These are phyloP conservation scores for Melolontha melolontha DNA, from an alignment of 2,888 invertebrate species.

Conservation along the genomic window DNA sequence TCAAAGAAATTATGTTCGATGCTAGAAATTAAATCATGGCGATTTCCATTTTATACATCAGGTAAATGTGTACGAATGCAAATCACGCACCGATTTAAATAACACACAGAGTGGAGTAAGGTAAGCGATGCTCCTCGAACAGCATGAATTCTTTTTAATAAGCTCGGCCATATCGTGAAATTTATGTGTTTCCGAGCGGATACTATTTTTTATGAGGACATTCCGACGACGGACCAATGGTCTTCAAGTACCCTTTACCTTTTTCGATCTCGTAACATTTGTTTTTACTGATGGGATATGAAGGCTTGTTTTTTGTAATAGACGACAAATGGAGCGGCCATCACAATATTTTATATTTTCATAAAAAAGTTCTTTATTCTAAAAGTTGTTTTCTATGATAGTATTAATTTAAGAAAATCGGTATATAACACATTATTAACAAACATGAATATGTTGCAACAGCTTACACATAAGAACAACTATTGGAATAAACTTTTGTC, in stretches of 20 bases:
- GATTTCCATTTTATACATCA: constrained; percentile 35
- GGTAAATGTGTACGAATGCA: constrained; percentile 33
- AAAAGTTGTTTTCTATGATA: not conserved
- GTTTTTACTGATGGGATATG: constrained; percentile 16
- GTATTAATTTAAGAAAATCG: too few relatives aligned
- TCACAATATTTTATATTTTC: constrained; percentile 8
- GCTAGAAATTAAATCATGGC: constrained; percentile 28
- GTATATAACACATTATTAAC: too few relatives aligned
- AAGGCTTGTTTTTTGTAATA: constrained; percentile 5
- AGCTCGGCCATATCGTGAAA: constrained; percentile 22
- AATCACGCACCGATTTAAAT: constrained; percentile 34
- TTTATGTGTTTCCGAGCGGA: constrained; percentile 33
- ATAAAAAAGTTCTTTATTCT: not conserved
- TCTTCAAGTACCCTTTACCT: constrained; percentile 19
- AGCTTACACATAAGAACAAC: too few relatives aligned
- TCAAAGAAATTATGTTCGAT: constrained; percentile 30
- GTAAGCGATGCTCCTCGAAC: constrained; percentile 15
- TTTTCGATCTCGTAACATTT: constrained; percentile 18
- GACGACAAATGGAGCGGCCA: not conserved
- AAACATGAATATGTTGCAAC: too few relatives aligned
- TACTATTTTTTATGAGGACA: constrained; percentile 21
- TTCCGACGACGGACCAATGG: constrained; percentile 25
- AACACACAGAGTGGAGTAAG: constrained; percentile 20
- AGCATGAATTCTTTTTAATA: constrained; percentile 37
- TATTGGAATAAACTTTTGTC: too few relatives aligned